Evolutionary conservation across 2,888 invertebrate species (phyloP), one percentile per base, ranked within the genome.

Genomic region (Lasioglossum leucozonium): DNA sequence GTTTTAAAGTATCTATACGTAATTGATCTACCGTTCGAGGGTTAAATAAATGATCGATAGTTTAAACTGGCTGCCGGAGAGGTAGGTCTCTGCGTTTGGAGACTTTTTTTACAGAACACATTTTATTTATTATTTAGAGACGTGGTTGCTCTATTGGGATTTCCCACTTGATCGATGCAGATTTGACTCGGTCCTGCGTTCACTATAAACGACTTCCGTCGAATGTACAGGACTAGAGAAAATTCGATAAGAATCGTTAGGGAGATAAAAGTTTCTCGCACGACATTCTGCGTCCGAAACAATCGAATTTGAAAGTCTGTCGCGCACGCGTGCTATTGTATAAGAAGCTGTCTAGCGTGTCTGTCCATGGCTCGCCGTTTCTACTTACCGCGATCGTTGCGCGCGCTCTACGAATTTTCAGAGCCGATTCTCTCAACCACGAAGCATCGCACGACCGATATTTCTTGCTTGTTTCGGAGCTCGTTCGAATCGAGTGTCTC

Each of bases 231-330:
- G 22, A 10, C 22, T n/a, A 51, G 51, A n/a, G 51, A 62, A 62
- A 26, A 62, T 26, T 30, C 16, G 16, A 30, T 30, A 5, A 4
- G 5, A 16, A 62, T 62, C 62, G 62, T 30, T 30, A 26, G 6
- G 6, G 16, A 16, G 30, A 62, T 30, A 2, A 26, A 58, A 26
- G 26, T 62, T 62, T 6, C 16, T 2, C 16, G 5, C 62, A 6
- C 30, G 62, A 30, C 16, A 10, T n/a, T 16, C 62, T 5, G 62
- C 62, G 62, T 51, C 51, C 30, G 26, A 58, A 22, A 65, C 34
- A 65, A 65, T 65, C 65, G 34, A 65, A 65, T 65, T 65, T 34
- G 30, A 65, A 65, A 65, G 65, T 65, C 65, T 30, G 62, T 30
- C 62, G 62, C 30, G 62, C 62, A 62, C 62, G 62, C 62, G 62